A percentile compares a stretch with the other conserved stretches of the same genome.
These are phyloP conservation scores for Trachelus troglodyta DNA, from an alignment of 2,888 invertebrate genomes.

Conservation along the genomic window DNA sequence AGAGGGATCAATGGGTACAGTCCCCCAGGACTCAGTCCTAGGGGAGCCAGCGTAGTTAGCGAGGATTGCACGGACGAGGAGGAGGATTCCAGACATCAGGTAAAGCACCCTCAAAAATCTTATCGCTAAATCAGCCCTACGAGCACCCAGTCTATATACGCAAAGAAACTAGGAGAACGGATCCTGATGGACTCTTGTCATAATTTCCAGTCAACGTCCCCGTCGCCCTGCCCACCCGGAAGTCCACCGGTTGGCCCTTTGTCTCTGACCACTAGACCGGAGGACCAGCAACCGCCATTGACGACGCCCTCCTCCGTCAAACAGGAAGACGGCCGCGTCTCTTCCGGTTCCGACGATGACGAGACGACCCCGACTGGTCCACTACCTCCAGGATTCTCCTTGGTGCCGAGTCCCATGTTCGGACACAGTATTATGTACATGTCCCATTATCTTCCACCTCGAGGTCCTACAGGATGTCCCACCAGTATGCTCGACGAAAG, in stretches of 20 bases:
- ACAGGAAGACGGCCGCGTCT: constrained; percentile 59
- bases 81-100: constrained; percentile 69
- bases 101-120: constrained; percentile 31
- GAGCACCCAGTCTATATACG: not conserved
- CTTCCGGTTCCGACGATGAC: constrained; percentile 70
- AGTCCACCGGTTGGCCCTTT: constrained; percentile 60
- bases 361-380: constrained; percentile 67
- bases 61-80: constrained; percentile 65
- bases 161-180: constrained; percentile 14
- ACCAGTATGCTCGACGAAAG: constrained; percentile 81
- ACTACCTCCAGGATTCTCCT: constrained; percentile 77
- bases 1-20: constrained; percentile 66
- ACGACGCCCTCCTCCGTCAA: constrained; percentile 53
- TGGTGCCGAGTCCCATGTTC: constrained; percentile 90
- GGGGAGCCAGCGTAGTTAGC: constrained; percentile 65
- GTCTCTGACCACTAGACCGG: constrained; percentile 60
- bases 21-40: constrained; percentile 62
- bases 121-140: not conserved
- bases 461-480: constrained; percentile 60
- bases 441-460: constrained; percentile 84
- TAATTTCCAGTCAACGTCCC: constrained; percentile 54
- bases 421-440: constrained; percentile 92
- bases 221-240: constrained; percentile 60
- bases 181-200: constrained; percentile 11
- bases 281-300: constrained; percentile 59